Evolutionary conservation across 2,113 vertebrate species (phyloP), one percentile per base, ranked within the genome.

Genomic region (Crotalus viridis): DNA sequence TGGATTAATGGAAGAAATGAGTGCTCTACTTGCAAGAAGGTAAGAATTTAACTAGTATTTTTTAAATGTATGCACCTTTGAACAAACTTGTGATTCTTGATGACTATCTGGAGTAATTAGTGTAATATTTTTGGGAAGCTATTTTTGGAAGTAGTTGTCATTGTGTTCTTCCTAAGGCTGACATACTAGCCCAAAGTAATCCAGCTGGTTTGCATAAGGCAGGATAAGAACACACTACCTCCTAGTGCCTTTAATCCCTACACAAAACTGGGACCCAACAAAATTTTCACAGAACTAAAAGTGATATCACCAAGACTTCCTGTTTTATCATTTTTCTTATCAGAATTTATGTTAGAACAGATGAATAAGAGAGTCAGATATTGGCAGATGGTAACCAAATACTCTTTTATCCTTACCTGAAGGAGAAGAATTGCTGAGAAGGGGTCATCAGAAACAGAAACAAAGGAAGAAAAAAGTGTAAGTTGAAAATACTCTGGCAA

Each of bases 1-100:
- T 90, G 99, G 99, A 33, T 97, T 99, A 28, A 99, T 99, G 99
- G 99, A 99, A 96, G 99, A 99, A 96, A 99, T 99, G 99, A 99
- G 99, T 0, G 99, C 99, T 94, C 97, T 99, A 95, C 98, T 99
- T 97, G 99, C 99, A 96, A 98, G 99, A 97, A 99, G 99, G 99
- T 99, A 95, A 95, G 92, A 59, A 61, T 93, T 92, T 87, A 33
- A 51, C 28, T 54, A 54, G 93, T n/a, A 43, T 86, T 81, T 64
- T 61, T 81, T 39, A 6, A 33, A 39, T 39, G 28, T 74, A 19
- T 39, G n/a, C 15, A 81, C 69, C 15, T 81, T 81, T 19, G n/a
- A 81, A 39, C 8, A 15, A 81, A 39, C 26, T 74, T 17, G 2
- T 39, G 69, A 81, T 39, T 81, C 69, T 39, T 81, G 69, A 19